Conservation (phyloP, 2,797 vertebrate species). For the Takifugu rubripes region DNA sequence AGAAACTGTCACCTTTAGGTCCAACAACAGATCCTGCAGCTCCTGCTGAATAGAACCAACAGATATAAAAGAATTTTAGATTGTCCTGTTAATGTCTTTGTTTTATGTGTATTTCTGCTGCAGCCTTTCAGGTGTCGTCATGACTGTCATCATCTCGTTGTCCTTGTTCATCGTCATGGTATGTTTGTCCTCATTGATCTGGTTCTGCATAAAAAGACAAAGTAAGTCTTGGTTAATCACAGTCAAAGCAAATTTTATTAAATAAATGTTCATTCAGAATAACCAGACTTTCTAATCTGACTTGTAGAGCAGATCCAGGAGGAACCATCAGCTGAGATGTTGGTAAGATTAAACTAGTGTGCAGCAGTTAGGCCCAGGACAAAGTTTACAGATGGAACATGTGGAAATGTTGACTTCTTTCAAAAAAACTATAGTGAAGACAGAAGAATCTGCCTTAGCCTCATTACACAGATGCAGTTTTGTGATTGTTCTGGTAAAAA, state of each 20-base stretch:
- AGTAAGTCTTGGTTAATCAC: slow-evolving; percentile 29
- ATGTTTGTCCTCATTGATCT: slow-evolving; percentile 13
- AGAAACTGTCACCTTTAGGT: too few relatives aligned
- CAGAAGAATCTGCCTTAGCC: too few relatives aligned
- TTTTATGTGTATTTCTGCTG: slow-evolving; percentile 5
- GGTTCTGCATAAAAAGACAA: slow-evolving; percentile 26
- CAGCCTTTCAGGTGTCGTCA: slow-evolving; percentile 5
- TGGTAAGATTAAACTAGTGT: slow-evolving; percentile 10
- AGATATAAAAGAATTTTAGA: too few relatives aligned
- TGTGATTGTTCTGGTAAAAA: too few relatives aligned
- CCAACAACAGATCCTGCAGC: too few relatives aligned
- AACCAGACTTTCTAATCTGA: slow-evolving; percentile 1
- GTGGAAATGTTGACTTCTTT: neutral
- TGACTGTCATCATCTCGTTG: slow-evolving; percentile 22
- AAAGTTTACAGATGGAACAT: too few relatives aligned
- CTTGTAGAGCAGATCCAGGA: slow-evolving; percentile 18
- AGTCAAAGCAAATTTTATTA: neutral
- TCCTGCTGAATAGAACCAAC: too few relatives aligned
- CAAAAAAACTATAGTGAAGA: too few relatives aligned
- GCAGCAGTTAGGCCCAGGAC: too few relatives aligned
- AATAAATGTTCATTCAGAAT: neutral
- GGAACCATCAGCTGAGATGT: neutral
- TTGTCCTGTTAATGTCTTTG: neutral
- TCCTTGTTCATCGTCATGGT: slow-evolving; percentile 28
- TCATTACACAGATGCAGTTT: too few relatives aligned